These are phyloP conservation scores for Lasiurus borealis DNA, from an alignment of 2,113 vertebrate species.

Conservation along the genomic window DNA sequence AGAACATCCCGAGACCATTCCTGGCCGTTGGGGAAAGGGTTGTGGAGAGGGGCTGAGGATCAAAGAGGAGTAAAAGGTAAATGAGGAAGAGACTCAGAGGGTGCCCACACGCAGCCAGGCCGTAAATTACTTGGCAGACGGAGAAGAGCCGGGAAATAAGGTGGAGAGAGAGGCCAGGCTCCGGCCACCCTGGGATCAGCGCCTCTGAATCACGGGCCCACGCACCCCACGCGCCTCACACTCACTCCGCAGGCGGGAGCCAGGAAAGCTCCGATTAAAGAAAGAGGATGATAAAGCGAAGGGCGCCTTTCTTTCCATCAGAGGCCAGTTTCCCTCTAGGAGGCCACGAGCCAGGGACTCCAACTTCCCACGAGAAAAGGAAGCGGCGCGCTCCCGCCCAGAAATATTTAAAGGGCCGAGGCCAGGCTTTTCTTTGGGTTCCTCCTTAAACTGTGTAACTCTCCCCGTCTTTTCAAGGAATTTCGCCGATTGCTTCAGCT, in stretches of 20 bases:
- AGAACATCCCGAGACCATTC: neutral
- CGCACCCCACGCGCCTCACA: too few relatives aligned
- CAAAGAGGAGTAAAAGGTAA: neutral
- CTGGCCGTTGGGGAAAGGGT: neutral
- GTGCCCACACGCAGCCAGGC: neutral
- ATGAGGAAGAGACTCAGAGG: neutral
- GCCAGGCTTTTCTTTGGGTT: neutral
- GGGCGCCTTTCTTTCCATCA: neutral
- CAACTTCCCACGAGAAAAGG: neutral
- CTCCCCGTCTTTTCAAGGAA: neutral
- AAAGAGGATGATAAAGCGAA: neutral
- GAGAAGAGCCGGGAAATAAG: neutral
- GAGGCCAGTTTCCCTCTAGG: neutral
- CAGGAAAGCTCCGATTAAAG: neutral
- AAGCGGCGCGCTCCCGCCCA: neutral
- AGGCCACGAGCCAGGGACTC: neutral
- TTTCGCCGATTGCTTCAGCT: neutral
- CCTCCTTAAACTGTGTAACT: neutral
- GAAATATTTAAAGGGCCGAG: slow-evolving; percentile 13
- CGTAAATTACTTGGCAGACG: neutral
- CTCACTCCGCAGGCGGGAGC: fast-evolving
- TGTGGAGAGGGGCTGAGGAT: fast-evolving
- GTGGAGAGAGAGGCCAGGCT: neutral
- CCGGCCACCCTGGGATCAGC: fast-evolving
- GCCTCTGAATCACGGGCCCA: too few relatives aligned